Evolutionary conservation across 2,113 vertebrate species (phyloP).

Genomic region (Neodon shergylaensis): DNA sequence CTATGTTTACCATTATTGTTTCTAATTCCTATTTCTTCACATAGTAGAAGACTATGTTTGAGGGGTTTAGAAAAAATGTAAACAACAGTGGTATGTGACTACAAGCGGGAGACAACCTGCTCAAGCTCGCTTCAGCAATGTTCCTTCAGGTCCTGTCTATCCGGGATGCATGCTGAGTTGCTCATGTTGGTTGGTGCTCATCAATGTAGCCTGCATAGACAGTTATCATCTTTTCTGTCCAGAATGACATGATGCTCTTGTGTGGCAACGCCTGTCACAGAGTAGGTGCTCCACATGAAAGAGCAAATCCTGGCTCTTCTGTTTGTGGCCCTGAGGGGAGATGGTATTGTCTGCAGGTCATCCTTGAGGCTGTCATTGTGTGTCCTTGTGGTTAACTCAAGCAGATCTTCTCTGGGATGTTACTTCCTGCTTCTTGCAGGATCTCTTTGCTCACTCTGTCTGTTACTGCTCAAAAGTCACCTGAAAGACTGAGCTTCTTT

Average conservation of each 20-base stretch:
- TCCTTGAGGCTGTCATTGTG: neutral
- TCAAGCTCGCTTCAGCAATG: neutral
- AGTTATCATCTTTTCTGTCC: neutral
- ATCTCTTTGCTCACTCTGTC: constrained; percentile 58
- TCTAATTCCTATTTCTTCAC: constrained; percentile 33
- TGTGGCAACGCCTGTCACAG: neutral
- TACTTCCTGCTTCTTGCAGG: constrained; percentile 64
- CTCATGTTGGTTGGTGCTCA: constrained; percentile 7
- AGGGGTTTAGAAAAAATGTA: neutral
- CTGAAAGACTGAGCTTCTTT: constrained; percentile 68
- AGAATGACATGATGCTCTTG: neutral
- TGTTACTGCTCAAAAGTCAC: constrained; percentile 63
- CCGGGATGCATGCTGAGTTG: neutral
- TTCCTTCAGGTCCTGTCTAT: neutral
- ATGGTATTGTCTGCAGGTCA: neutral
- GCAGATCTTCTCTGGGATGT: constrained; percentile 18
- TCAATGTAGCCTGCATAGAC: neutral
- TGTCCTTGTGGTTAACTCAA: neutral
- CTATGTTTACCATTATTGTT: neutral
- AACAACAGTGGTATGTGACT: constrained; percentile 2
- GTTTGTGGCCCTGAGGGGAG: neutral
- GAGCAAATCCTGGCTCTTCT: neutral
- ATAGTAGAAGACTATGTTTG: constrained; percentile 24
- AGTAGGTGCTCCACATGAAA: neutral
- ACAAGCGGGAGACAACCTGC: neutral